These are phyloP conservation scores for Avahi laniger DNA, from an alignment of 2,797 vertebrate genomes.

Conservation along the genomic window DNA sequence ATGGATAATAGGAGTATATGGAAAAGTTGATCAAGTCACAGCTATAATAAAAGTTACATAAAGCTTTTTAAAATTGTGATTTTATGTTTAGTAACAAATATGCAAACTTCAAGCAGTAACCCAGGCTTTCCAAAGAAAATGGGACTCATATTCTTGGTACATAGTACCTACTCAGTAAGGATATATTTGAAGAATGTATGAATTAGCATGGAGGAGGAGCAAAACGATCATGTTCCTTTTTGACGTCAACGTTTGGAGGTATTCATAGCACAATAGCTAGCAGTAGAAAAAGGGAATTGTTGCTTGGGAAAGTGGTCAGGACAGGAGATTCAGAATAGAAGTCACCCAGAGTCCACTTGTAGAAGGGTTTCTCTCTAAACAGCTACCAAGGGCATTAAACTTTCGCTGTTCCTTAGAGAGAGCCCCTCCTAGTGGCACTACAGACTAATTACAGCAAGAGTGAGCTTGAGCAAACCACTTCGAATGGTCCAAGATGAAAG, in stretches of 20 bases:
- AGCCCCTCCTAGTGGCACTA: too few species aligned
- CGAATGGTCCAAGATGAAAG: not conserved
- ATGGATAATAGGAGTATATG: not conserved
- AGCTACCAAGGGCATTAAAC: not conserved
- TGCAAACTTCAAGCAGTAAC: not conserved
- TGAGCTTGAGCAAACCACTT: not conserved
- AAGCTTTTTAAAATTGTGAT: not conserved
- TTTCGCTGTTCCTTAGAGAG: not conserved
- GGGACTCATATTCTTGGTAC: not conserved
- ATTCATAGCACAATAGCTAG: not conserved
- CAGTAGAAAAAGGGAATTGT: not conserved
- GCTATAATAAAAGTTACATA: not conserved
- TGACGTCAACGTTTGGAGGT: not conserved
- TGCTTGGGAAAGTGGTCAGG: not conserved
- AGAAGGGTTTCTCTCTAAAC: not conserved
- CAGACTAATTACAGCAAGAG: not conserved
- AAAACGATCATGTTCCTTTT: not conserved
- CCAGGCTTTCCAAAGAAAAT: not conserved
- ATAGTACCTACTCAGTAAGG: not conserved
- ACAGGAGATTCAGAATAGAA: not conserved
- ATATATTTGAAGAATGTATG: not conserved
- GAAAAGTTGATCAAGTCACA: not conserved
- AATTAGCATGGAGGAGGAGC: not conserved
- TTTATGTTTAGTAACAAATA: not conserved
- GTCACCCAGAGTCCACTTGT: not conserved